Evolutionary conservation across 2,888 invertebrate genomes (phyloP).

Genomic region (Smittia aterrima): DNA sequence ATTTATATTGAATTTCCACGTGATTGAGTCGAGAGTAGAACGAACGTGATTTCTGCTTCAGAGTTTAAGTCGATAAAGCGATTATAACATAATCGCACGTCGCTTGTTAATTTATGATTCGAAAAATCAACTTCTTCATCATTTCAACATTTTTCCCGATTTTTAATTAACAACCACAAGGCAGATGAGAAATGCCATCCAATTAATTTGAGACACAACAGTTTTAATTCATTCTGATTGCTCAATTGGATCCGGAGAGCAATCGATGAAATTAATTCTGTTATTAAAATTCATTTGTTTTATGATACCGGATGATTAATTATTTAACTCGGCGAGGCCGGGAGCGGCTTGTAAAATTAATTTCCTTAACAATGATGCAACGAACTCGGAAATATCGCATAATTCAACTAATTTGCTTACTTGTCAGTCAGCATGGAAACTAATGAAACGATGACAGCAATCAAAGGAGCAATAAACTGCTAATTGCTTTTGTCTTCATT

Average conservation of each 20-base stretch:
- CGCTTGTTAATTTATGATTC: not conserved
- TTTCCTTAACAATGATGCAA: not conserved
- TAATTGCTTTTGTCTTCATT: constrained; percentile 32
- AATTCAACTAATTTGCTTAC: not conserved
- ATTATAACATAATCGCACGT: constrained; percentile 5
- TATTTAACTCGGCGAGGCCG: not conserved
- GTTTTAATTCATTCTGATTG: not conserved
- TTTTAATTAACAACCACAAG: not conserved
- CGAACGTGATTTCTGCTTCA: not conserved
- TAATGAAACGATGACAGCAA: constrained; percentile 20
- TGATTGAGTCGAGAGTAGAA: not conserved
- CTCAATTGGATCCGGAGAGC: not conserved
- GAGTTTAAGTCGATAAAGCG: not conserved
- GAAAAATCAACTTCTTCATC: not conserved
- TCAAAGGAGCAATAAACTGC: not conserved
- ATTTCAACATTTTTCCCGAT: not conserved
- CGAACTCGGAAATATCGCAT: not conserved
- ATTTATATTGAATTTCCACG: not conserved
- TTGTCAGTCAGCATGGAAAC: not conserved
- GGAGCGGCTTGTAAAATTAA: not conserved
- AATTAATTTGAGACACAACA: not conserved
- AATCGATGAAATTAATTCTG: not conserved
- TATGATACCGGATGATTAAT: not conserved
- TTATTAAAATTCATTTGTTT: constrained; percentile 10
- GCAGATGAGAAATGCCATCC: not conserved